Evolutionary conservation across 2,888 invertebrate species (phyloP), one percentile per base, ranked within the genome.

Genomic region (Tetragnatha montana): DNA sequence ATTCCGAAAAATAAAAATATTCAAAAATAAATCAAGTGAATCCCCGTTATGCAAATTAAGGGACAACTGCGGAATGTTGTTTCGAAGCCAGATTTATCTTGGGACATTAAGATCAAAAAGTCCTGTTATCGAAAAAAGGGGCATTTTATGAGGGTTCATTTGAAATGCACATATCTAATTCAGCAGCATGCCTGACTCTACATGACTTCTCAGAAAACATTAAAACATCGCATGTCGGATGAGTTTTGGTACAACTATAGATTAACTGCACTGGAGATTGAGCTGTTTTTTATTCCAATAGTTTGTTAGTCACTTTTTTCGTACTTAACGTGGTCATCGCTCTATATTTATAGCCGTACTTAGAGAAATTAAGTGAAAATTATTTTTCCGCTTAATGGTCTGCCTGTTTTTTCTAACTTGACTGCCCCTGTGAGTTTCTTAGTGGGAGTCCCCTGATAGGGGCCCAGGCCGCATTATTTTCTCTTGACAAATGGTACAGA

Each of bases 51-150:
- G 88, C 84, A 89, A 89, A 89, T 89, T 17, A 51, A 70, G 47
- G 74, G 35, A 51, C 71, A 70, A 49, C 50, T 69, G 47, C 79
- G 71, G 71, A 70, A 78, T 71, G 78, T 51, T 35, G 35, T 69
- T 71, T 70, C 78, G 50, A 84, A 89, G 74, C 50, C 73, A 78
- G 84, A 89, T 89, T 84, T 89, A 84, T 89, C 82, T 87, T 68
- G n/a, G 82, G 75, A 84, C 88, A 89, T 89, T 89, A 89, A 89
- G 88, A 89, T 84, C 88, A 74, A 89, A 89, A 89, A 84, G 74
- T 83, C 75, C 88, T 89, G 84, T 89, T 89, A 89, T 89, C 88
- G 84, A 84, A 83, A 79, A 80, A 76, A 68, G 79, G 84, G 80
- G 80, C 69, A 70, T 89, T 89, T 89, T 84, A 89, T 89, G 88